Base-by-base conservation (phyloP, 1,140 invertebrate genomes). In the Euglossa dilemma region DNA sequence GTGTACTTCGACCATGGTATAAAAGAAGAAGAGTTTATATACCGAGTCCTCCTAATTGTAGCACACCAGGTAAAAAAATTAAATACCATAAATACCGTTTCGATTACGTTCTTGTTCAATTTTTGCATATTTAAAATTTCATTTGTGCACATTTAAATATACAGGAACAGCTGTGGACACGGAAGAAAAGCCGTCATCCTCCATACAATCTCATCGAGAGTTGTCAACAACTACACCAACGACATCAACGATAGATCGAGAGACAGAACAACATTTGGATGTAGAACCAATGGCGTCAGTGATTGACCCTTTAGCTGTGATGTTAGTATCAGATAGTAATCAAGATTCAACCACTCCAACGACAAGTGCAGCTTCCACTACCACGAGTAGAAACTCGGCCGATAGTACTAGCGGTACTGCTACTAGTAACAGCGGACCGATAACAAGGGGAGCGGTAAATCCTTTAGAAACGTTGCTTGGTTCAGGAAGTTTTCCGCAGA, bases 11-110 rank as follows among this genome's bases (percentile, higher is more conserved):
- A 89, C 98, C 98, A 0, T 94, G 97, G 79, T 95, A 96, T 9
- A 96, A 96, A 87, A 95, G 97, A 86, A 95, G 98, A 50, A 94
- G 96, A 59, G 97, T 98, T 4, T 97, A 96, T 89, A 98, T 98
- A 87, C 97, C 97, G 2, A 97, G 97, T 78, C 97, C 97, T 9
- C 97, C 97, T 0, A 95, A 95, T 83, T 97, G 96, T 87, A 95
- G 95, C 71, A 96, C 96, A n/a, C 96, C 96, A 89, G 95, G 95
- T 95, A 88, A 43, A 89, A 84, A 83, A 76, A 59, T 47, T 1
- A 63, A 16, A 43, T 6, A 8, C 28, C 0, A 63, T 28, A 18
- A 16, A 6, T 12, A 50, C 47, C 28, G 14, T 20, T 69, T 28
- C 11, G 6, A 18, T 56, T 28, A 63, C n/a, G 61, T 63, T 72